Conservation (phyloP, 2,113 vertebrate genomes). For the Microcebus ravelobensis region DNA sequence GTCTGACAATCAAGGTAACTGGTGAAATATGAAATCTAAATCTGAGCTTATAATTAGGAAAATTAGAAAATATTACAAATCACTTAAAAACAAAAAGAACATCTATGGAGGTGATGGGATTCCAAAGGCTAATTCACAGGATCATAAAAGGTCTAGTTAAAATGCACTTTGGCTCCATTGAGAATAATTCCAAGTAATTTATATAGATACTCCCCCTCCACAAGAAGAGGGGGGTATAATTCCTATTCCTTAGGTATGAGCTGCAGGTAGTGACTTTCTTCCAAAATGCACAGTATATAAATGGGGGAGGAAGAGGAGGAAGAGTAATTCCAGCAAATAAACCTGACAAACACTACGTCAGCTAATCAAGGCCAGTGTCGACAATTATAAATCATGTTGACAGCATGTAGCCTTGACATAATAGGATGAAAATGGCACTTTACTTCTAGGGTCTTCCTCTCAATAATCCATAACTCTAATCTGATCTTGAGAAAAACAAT, state of each 20-base stretch:
- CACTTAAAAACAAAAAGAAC: conserved; percentile 26
- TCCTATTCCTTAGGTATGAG: neutral
- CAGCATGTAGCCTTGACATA: neutral
- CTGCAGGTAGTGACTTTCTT: neutral
- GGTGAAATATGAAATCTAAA: neutral
- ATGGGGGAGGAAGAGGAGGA: neutral
- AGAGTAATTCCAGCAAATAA: neutral
- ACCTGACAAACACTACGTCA: neutral
- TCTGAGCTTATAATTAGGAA: neutral
- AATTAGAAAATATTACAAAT: conserved; percentile 20
- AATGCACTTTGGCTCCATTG: neutral
- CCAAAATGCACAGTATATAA: neutral
- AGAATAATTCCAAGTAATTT: conserved; percentile 41
- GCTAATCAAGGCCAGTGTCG: neutral
- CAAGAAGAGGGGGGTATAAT: neutral
- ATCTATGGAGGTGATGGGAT: neutral
- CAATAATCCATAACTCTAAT: neutral
- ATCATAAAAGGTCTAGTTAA: neutral
- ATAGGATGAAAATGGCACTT: neutral
- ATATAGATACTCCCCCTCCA: neutral
- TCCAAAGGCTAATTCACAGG: neutral
- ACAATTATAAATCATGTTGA: neutral
- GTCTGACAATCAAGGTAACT: neutral
- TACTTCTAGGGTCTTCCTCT: neutral
- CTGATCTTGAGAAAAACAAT: neutral